Evolutionary conservation across 2,113 vertebrate species (phyloP).

Genomic region (Syrrhaptes paradoxus): DNA sequence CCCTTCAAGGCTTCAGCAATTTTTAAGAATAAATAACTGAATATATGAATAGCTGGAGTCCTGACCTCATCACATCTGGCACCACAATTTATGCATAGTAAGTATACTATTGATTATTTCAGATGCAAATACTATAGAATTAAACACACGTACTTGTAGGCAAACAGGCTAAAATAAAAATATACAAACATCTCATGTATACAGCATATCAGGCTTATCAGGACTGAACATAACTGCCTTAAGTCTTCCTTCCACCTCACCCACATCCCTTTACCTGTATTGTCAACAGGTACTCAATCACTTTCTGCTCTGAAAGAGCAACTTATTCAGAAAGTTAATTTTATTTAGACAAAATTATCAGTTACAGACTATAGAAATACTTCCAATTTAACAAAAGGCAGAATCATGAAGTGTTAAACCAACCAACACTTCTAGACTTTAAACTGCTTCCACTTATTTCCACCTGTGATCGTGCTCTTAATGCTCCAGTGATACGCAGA

Average conservation of each 20-base stretch:
- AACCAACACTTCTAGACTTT: background rate
- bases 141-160: background rate
- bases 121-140: background rate
- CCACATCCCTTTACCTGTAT: background rate
- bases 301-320: background rate
- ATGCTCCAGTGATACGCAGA: background rate
- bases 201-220: background rate
- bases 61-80: constrained; percentile 32
- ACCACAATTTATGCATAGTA: background rate
- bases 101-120: background rate
- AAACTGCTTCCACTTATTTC: background rate
- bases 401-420: background rate
- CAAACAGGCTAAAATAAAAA: constrained; percentile 37
- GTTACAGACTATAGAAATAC: background rate
- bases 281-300: background rate
- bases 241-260: background rate
- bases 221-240: background rate
- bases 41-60: background rate
- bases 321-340: background rate
- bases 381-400: background rate
- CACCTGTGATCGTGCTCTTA: background rate
- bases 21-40: constrained; percentile 40
- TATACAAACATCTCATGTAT: background rate
- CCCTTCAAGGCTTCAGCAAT: background rate
- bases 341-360: background rate